Conservation (phyloP, 2,888 invertebrate species). For the Sthenelais limicola region DNA sequence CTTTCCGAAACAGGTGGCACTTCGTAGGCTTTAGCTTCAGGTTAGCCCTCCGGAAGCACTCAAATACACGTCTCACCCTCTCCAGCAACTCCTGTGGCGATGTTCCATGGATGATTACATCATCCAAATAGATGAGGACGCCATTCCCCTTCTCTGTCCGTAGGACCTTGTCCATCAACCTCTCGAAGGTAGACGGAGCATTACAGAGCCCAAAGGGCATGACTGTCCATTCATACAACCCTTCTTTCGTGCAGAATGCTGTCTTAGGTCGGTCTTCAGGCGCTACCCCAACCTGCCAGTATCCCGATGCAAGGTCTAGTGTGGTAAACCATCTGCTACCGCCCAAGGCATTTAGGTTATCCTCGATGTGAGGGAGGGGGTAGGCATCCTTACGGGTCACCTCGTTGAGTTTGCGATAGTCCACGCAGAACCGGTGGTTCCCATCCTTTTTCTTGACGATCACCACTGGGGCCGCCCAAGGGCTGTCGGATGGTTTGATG, state of each 20-base stretch:
- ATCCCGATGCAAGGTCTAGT: constrained; percentile 31
- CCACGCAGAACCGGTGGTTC: constrained; percentile 1
- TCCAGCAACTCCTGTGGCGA: constrained; percentile 44
- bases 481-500: not conserved
- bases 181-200: constrained; percentile 52
- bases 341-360: not conserved
- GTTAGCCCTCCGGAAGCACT: not conserved
- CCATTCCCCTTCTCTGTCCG: constrained; percentile 45
- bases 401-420: constrained; percentile 7
- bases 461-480: constrained; percentile 2
- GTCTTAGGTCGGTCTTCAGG: constrained; percentile 50
- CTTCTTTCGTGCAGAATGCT: constrained; percentile 49
- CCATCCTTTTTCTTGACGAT: constrained; percentile 17
- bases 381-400: constrained; percentile 5
- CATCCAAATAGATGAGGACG: constrained; percentile 52
- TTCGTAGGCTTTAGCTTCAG: constrained; percentile 55
- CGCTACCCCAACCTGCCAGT: constrained; percentile 54
- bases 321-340: not conserved
- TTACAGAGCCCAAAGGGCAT: constrained; percentile 54
- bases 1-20: constrained; percentile 47
- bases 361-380: constrained; percentile 2
- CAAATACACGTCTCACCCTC: constrained; percentile 45
- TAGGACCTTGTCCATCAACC: constrained; percentile 52
- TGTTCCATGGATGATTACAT: constrained; percentile 50
- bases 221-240: constrained; percentile 49